phyloP scores from a whole-genome alignment of 2,888 invertebrate genomes.

The Pachycephus smyrnensis region DNA sequence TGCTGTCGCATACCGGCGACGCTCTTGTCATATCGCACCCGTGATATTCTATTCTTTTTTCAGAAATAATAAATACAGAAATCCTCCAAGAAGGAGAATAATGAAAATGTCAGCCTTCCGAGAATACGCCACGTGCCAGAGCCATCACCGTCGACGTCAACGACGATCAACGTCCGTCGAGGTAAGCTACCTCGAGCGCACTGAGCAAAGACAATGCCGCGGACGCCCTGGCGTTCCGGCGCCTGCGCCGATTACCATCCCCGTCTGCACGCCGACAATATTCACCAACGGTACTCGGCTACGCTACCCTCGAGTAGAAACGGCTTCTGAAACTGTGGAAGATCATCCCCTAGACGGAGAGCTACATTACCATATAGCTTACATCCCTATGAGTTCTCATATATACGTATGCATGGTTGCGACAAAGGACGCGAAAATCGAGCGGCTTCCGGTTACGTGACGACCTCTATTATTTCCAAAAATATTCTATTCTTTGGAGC shows the following conservation, averaged over 20 bases:
- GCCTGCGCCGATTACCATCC: slow-evolving; percentile 34
- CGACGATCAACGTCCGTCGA: slow-evolving; percentile 39
- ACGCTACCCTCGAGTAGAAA: not conserved
- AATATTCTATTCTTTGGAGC: not conserved
- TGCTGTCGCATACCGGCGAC: not conserved
- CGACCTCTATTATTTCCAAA: not conserved
- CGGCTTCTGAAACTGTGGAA: not conserved
- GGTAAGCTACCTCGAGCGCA: slow-evolving; percentile 51
- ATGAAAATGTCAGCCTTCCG: not conserved
- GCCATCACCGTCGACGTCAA: slow-evolving; percentile 21
- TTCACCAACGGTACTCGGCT: not conserved
- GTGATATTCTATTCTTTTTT: not conserved
- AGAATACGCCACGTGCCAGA: slow-evolving; percentile 19
- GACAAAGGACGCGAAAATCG: not conserved
- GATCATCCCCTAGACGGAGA: not conserved
- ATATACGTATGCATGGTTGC: not conserved
- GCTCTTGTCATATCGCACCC: not conserved
- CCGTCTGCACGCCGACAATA: not conserved
- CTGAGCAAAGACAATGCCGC: slow-evolving; percentile 35
- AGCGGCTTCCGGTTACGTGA: not conserved
- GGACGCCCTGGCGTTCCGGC: slow-evolving; percentile 35
- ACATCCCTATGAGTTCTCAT: not conserved
- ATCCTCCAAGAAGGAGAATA: not conserved
- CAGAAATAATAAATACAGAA: not conserved
- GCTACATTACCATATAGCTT: not conserved